These are phyloP conservation scores for Hemibagrus wyckioides DNA, from an alignment of 2,113 vertebrate species.

Conservation along the genomic window DNA sequence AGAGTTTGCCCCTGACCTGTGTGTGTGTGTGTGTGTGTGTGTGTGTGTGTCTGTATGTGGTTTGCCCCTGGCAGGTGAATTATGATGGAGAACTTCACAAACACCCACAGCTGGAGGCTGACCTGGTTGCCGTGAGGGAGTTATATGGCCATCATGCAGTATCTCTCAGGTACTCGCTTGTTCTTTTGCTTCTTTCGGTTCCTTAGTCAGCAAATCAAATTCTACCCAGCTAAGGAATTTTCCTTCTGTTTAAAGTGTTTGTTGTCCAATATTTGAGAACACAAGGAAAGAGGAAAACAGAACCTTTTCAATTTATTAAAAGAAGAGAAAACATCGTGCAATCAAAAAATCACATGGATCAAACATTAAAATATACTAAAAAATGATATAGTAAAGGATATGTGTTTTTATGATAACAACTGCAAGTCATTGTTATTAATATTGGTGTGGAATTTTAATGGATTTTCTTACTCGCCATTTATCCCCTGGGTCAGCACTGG, in stretches of 20 bases:
- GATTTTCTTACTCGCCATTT: not conserved
- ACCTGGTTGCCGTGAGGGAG: slow-evolving; percentile 85
- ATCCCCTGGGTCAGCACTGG: not conserved
- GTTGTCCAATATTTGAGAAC: not conserved
- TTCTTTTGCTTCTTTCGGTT: not conserved
- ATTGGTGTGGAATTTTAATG: not conserved
- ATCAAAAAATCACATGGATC: not conserved
- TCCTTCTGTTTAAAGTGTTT: not conserved
- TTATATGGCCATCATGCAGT: slow-evolving; percentile 85
- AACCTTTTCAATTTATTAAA: not conserved
- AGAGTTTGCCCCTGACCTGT: slow-evolving; percentile 9
- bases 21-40: slow-evolving; percentile 19
- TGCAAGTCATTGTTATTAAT: not conserved
- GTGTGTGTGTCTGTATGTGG: slow-evolving; percentile 19
- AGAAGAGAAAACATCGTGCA: not conserved
- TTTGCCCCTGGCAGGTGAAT: slow-evolving; percentile 72
- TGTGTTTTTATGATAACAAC: not conserved
- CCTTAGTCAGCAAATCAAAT: not conserved
- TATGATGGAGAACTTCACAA: slow-evolving; percentile 89
- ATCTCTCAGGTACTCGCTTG: slow-evolving; percentile 82
- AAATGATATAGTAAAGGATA: not conserved
- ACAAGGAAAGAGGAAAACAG: not conserved
- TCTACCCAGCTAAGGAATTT: not conserved
- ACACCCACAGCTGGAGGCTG: slow-evolving; percentile 85
- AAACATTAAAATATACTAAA: not conserved